Conservation (phyloP, 2,113 vertebrate species). For the Rhea americana region DNA sequence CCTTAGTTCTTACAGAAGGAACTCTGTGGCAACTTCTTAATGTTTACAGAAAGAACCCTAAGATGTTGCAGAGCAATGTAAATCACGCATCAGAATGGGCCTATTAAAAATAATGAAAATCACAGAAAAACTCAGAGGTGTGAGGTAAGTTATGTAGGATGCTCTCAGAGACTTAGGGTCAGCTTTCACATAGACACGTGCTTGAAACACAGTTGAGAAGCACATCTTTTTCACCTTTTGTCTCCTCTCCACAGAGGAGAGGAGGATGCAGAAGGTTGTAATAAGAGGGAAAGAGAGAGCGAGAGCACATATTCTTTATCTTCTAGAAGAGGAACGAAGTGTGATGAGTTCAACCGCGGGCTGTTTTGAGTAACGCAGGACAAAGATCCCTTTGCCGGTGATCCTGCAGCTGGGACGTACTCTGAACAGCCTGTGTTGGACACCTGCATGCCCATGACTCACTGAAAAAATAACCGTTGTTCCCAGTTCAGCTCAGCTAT, state of each 20-base stretch:
- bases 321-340: background rate
- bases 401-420: background rate
- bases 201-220: background rate
- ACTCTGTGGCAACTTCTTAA: background rate
- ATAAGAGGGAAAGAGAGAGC: background rate
- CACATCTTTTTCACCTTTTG: background rate
- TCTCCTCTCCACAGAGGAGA: background rate
- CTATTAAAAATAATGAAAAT: background rate
- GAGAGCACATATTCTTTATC: background rate
- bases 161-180: background rate
- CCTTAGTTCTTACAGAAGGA: background rate
- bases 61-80: background rate
- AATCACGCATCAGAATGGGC: background rate
- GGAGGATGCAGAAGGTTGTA: background rate
- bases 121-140: background rate
- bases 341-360: fast-evolving
- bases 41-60: background rate
- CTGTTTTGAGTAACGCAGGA: background rate
- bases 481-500: background rate
- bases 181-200: background rate
- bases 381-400: background rate
- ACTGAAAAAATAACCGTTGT: background rate
- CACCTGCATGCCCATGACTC: background rate
- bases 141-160: background rate
- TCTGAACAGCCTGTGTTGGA: background rate